These are phyloP conservation scores for Styela plicata DNA, from an alignment of 23 tunicate genomes.

Conservation along the genomic window DNA sequence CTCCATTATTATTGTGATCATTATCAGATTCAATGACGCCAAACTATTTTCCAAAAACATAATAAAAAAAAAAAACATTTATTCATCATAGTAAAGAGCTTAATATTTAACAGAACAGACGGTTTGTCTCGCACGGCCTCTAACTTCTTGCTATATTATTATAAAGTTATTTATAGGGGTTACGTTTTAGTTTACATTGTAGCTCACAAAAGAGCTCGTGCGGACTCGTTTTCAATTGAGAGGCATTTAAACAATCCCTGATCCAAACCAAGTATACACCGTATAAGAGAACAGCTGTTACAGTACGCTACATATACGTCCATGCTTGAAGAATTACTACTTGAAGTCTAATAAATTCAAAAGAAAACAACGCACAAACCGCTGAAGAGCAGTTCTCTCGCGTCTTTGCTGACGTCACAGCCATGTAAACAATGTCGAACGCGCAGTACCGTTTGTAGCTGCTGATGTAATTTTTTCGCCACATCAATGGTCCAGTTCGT, in stretches of 20 bases:
- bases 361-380: not conserved
- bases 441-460: not conserved
- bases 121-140: not conserved
- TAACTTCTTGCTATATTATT: not conserved
- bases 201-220: not conserved
- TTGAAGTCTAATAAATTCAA: not conserved
- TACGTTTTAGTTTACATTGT: not conserved
- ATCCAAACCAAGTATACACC: not conserved
- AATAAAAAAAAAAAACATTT: no score
- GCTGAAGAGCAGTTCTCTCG: not conserved
- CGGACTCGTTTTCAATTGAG: not conserved
- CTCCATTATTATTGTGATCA: not conserved
- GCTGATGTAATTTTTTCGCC: not conserved
- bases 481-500: no score
- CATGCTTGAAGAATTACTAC: not conserved
- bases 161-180: not conserved
- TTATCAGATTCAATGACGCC: not conserved
- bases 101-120: not conserved
- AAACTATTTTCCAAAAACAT: not conserved
- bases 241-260: not conserved
- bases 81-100: not conserved
- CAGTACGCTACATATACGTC: not conserved
- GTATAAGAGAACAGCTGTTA: not conserved
- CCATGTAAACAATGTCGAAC: not conserved
- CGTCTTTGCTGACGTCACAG: not conserved